Evolutionary conservation across 2,113 vertebrate species (phyloP), one percentile per base, ranked within the genome.

Genomic region (Thamnaconus septentrionalis): DNA sequence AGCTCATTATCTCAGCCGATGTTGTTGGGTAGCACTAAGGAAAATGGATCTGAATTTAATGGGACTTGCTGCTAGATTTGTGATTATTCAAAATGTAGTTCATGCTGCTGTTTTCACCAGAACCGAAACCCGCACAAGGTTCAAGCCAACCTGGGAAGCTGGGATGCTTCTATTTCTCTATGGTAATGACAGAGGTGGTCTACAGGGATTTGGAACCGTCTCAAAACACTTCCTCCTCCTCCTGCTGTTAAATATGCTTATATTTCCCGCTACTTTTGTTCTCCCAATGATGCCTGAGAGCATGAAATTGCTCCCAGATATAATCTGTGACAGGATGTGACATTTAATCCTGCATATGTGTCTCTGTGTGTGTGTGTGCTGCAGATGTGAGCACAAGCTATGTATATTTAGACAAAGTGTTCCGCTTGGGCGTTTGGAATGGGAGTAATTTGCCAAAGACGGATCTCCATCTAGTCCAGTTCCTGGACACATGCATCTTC

Each of bases 401-500:
- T 71, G 52, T 72, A 64, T 80, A 78, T 84, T 78, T 69, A 76
- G 71, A 77, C 56, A 64, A 71, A 77, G 72, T 73, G 69, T 82
- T 80, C 70, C 18, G 56, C 72, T 56, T 18, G 67, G 61, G 56
- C 60, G 59, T 56, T 48, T 61, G 54, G 69, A 46, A 80, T 65
- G 67, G 53, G 65, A 61, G 78, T 87, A 82, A 88, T 87, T 88
- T 83, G 76, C 68, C 71, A 72, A 71, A 51, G 76, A 80, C 49
- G 75, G 69, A 72, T 80, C 61, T 80, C 69, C 85, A 86, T 89
- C 88, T 73, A 46, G 80, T 77, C 80, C 82, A 79, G 89, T 90
- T 85, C 73, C 69, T 84, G 70, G 41, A 61, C 78, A 71, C 81
- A 87, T 88, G 81, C 75, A 88, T 90, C 87, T 89, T 88, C 84